Conservation (phyloP, 2,888 invertebrate genomes). For the Leptinotarsa rubiginosa region DNA sequence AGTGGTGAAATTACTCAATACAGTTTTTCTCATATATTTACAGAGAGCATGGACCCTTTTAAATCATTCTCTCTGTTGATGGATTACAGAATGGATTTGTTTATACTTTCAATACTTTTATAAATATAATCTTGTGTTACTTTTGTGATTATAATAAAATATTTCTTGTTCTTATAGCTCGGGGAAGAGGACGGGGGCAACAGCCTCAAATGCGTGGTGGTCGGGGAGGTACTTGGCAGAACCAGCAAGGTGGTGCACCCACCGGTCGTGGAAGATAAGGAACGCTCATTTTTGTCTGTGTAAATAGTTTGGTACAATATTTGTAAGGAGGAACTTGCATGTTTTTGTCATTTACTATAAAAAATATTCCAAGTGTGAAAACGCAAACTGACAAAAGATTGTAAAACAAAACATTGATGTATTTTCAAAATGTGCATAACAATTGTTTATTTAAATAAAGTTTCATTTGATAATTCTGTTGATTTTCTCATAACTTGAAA, state of each 20-base stretch:
- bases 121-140: neutral
- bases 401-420: neutral
- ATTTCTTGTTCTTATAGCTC: constrained; percentile 60
- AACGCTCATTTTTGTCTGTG: constrained; percentile 19
- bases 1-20: too few relatives aligned
- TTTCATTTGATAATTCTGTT: constrained; percentile 27
- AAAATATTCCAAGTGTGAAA: neutral
- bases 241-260: constrained; percentile 45
- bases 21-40: too few relatives aligned
- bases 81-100: too few relatives aligned
- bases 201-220: constrained; percentile 68
- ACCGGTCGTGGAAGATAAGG: constrained; percentile 45
- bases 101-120: too few relatives aligned
- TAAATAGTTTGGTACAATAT: constrained; percentile 25
- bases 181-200: constrained; percentile 70
- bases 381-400: neutral
- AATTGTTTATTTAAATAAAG: constrained; percentile 5
- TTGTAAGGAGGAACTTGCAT: neutral
- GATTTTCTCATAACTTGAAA: constrained; percentile 79
- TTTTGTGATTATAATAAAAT: constrained; percentile 1
- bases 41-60: too few relatives aligned
- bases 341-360: neutral
- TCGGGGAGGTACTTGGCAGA: constrained; percentile 67
- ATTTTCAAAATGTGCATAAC: neutral
- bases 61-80: too few relatives aligned